A percentile compares a stretch with the other conserved stretches of the same genome.
These are phyloP conservation scores for Colletes latitarsis DNA, from an alignment of 1,140 invertebrate genomes.

Conservation along the genomic window DNA sequence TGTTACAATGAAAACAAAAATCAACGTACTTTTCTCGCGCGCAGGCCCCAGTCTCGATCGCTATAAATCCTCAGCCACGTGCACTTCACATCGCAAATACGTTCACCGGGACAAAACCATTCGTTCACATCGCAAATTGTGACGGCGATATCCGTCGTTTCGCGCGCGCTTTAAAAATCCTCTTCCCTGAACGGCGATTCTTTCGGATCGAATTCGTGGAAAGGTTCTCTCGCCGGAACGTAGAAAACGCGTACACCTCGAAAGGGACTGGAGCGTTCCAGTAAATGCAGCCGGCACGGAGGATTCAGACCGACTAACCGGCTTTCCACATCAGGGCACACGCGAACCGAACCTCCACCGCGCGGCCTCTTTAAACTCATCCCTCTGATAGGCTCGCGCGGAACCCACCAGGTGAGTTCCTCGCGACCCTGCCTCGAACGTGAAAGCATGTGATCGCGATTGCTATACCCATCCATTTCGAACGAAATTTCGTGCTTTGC, in stretches of 20 bases:
- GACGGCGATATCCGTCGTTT: no score
- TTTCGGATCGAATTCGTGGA: neutral
- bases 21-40: constrained; percentile 7
- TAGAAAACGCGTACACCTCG: neutral
- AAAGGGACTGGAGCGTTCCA: constrained; percentile 5
- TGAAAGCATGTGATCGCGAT: constrained; percentile 19
- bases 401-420: constrained; percentile 61
- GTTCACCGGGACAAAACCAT: neutral
- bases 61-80: constrained; percentile 14
- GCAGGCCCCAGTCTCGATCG: neutral
- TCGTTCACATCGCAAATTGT: neutral
- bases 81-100: constrained; percentile 8
- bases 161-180: neutral
- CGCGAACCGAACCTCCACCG: constrained; percentile 59
- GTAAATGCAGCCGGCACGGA: constrained; percentile 58
- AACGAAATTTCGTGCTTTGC: neutral
- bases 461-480: neutral
- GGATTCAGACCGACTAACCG: constrained; percentile 77
- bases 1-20: neutral
- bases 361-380: constrained; percentile 70
- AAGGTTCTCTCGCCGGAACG: neutral
- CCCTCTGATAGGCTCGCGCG: constrained; percentile 49
- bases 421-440: constrained; percentile 27
- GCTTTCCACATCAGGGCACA: constrained; percentile 72
- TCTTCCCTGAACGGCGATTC: neutral